Evolutionary conservation across 30 jellyfish, hydroid and myxozoan genomes (phyloP), one percentile per base, ranked within the genome.

Genomic region (Nemopilema nomurai): DNA sequence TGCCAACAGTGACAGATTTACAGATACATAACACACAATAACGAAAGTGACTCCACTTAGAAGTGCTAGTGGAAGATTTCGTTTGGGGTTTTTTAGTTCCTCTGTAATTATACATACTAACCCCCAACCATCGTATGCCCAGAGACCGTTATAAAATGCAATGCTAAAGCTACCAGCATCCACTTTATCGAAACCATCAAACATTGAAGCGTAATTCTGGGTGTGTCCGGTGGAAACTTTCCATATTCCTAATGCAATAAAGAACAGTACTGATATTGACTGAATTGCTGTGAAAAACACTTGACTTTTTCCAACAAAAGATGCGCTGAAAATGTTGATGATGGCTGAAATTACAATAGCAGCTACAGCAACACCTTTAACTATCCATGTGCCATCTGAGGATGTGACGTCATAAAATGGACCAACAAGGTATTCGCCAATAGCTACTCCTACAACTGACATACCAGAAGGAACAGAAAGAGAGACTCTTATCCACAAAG

Each of bases 71-170:
- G 74, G 29, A 20, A 86, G 84, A 21, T 86, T 74, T 6, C 95
- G 64, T 29, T 77, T 86, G 16, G 70, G 65, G 81, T 87, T 87
- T 27, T 50, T 50, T 70, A 77, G 1, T 51, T 87, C 90, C 62
- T 87, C 96, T 13, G 86, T 77, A 1, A 78, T 30, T 50, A 21
- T 41, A 9, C 73, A 23, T 17, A 78, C 50, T 0, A 25, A 9
- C 1, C 85, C 90, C 96, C 96, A 87, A 0, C 96, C 96, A 69
- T 87, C 90, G 33, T 68, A 87, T n/a, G 90, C 90, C 96, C 96
- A 87, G 8, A 86, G 67, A 20, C 90, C 89, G 41, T 68, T 69
- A 71, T 63, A 86, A 8, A 86, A 76, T 8, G 95, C 95, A 16
- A 74, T 74, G 0, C 76, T 32, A 67, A 71, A 71, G 63, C 67